Base-by-base conservation (phyloP, 2,113 vertebrate species). In the Vanacampus margaritifer region DNA sequence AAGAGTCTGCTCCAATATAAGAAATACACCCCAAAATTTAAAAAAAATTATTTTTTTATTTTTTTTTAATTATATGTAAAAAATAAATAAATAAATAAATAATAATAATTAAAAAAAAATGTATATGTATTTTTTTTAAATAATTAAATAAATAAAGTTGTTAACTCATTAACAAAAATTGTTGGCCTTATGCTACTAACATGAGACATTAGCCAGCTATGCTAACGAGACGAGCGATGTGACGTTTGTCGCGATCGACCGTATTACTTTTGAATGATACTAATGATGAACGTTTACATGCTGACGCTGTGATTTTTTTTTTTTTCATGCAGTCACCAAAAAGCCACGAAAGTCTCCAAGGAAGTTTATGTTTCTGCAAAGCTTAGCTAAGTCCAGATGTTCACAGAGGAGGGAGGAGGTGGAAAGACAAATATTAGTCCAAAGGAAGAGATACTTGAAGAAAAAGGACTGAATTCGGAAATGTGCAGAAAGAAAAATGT, bases 361-460 rank as follows among this genome's bases (percentile, higher is more conserved):
- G 85, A 87, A 73, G 79, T 86, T 76, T 80, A 84, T 86, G 69
- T 85, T 82, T 78, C 74, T 71, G 72, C 62, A 70, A 79, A 84
- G 75, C 77, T 83, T 68, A n/a, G n/a, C n/a, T n/a, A 69, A 71
- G 76, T 87, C 89, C 88, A 89, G 87, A 90, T 90, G 89, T 90
- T 87, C 82, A 13, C 57, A 65, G 71, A 23, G 72, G 68, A 68
- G 56, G 77, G 81, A 85, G 79, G 85, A 81, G 84, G 84, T 76
- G 67, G 84, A 90, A 91, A 90, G 76, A 88, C 90, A 92, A 91
- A 91, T 91, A 92, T 91, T 92, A 91, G 88, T 90, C 80, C 71
- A 81, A 71, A 72, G 86, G 76, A 89, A 78, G 76, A 83, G 81
- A 54, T 43, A 76, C 53, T 56, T 56, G 1, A 43, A 24, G 24